phyloP scores from a whole-genome alignment of 2,888 invertebrate genomes.

The Napeogenes sylphis region DNA sequence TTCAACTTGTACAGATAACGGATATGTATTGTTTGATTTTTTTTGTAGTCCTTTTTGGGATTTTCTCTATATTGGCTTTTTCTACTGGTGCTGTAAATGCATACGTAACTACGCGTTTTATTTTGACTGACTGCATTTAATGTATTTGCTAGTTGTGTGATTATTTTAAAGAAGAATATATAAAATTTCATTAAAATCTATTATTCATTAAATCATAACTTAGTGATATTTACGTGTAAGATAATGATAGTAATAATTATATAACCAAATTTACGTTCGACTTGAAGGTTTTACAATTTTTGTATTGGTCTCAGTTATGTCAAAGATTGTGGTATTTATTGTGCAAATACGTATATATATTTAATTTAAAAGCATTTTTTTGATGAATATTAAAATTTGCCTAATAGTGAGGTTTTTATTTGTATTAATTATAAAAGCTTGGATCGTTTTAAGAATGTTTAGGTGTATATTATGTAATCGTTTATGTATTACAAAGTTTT shows the following conservation, averaged over 20 bases:
- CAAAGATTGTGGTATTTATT: slow-evolving; percentile 64
- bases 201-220: slow-evolving; percentile 31
- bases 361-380: slow-evolving; percentile 27
- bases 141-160: slow-evolving; percentile 12
- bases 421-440: slow-evolving; percentile 1
- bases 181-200: slow-evolving; percentile 2
- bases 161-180: slow-evolving; percentile 1
- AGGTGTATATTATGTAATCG: slow-evolving; percentile 9
- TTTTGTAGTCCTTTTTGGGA: slow-evolving; percentile 12
- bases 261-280: slow-evolving; percentile 68
- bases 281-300: slow-evolving; percentile 47
- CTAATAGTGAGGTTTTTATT: slow-evolving; percentile 25
- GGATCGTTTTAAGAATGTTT: slow-evolving; percentile 8
- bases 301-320: slow-evolving; percentile 73
- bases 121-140: slow-evolving; percentile 51
- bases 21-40: no score
- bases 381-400: slow-evolving; percentile 31
- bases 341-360: slow-evolving; percentile 25
- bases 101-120: slow-evolving; percentile 20
- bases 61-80: slow-evolving; percentile 8
- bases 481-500: slow-evolving; percentile 6
- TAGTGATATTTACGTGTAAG: slow-evolving; percentile 68
- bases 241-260: slow-evolving; percentile 53
- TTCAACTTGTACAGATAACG: no score
- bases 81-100: slow-evolving; percentile 19